Evolutionary conservation across 2,888 invertebrate species (phyloP).

Genomic region (Hoplodrina ambigua): DNA sequence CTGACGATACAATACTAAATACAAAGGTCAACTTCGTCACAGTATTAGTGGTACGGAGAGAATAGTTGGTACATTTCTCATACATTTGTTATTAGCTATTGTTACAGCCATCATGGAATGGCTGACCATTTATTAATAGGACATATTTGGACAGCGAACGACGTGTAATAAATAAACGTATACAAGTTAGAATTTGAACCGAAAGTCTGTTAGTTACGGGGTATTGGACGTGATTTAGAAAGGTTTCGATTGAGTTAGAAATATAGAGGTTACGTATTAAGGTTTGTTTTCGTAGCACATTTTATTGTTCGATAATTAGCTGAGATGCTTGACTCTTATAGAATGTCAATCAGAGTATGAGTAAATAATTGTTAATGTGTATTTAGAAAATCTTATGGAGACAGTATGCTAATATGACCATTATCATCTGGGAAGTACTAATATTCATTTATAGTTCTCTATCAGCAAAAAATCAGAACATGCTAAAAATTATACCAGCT

Average conservation of each 20-base stretch:
- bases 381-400: too few species aligned
- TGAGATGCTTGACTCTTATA: too few species aligned
- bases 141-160: constrained; percentile 86
- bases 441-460: too few species aligned
- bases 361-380: too few species aligned
- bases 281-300: not conserved
- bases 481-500: too few species aligned
- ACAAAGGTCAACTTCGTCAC: constrained; percentile 49
- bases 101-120: constrained; percentile 69
- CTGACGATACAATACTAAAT: constrained; percentile 16
- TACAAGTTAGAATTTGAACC: constrained; percentile 67
- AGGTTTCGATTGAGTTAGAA: constrained; percentile 33
- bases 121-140: constrained; percentile 85
- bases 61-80: constrained; percentile 74
- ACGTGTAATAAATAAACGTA: constrained; percentile 81
- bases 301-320: too few species aligned
- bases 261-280: constrained; percentile 11
- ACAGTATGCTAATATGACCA: too few species aligned
- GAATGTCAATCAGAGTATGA: too few species aligned
- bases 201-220: constrained; percentile 62
- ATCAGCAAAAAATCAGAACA: too few species aligned
- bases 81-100: constrained; percentile 79
- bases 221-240: constrained; percentile 40
- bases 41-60: constrained; percentile 59
- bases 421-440: too few species aligned